Evolutionary conservation across 2,797 vertebrate species (phyloP).

Genomic region (Mormyrops boulengeri): DNA sequence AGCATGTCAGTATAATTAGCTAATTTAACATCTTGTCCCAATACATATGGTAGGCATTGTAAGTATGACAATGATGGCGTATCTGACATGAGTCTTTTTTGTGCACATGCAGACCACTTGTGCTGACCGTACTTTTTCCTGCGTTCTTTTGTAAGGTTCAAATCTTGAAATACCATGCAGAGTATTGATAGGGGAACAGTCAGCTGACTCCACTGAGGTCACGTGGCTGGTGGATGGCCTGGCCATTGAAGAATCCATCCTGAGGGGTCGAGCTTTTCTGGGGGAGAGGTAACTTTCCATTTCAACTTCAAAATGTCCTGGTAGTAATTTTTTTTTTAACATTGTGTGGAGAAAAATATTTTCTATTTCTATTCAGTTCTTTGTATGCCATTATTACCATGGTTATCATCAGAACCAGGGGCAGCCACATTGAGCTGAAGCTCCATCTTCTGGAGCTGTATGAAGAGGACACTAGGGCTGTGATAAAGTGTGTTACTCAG

Average conservation of each 20-base stretch:
- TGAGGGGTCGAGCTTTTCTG: constrained; percentile 55
- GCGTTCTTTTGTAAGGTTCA: constrained; percentile 57
- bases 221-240: constrained; percentile 72
- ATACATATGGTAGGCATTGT: not conserved
- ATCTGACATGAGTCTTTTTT: not conserved
- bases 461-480: constrained; percentile 62
- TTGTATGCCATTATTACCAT: constrained; percentile 44
- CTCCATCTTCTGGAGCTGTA: constrained; percentile 62
- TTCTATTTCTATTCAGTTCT: not conserved
- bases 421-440: constrained; percentile 67
- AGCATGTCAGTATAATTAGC: not conserved
- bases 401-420: constrained; percentile 57
- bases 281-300: constrained; percentile 59
- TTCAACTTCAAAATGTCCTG: not conserved
- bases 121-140: not conserved
- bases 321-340: constrained; percentile 15
- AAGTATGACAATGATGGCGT: not conserved
- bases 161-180: constrained; percentile 69
- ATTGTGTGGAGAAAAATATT: not conserved
- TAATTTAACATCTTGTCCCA: not conserved
- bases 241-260: constrained; percentile 53
- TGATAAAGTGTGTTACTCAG: constrained; percentile 68
- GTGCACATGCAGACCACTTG: not conserved
- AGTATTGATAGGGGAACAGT: constrained; percentile 63
- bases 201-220: constrained; percentile 51